Evolutionary conservation across 2,113 vertebrate species (phyloP).

Genomic region (Hippocampus mohnikei): DNA sequence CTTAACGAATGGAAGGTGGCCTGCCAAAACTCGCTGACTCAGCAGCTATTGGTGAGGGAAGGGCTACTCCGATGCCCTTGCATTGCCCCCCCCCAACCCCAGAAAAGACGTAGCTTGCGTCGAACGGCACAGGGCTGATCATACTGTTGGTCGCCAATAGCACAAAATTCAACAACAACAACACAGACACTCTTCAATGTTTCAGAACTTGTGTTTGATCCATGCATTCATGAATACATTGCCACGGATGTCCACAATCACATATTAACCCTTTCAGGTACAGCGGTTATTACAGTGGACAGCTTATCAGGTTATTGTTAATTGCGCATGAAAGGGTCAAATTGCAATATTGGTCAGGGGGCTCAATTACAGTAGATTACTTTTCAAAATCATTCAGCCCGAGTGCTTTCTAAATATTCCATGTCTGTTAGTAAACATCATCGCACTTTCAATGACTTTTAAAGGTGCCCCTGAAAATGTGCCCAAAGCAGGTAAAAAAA

Average conservation of each 20-base stretch:
- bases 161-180: conserved; percentile 61
- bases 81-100: conserved; percentile 9
- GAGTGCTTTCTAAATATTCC: conserved; percentile 3
- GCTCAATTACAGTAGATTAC: no score
- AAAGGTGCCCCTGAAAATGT: background rate
- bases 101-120: conserved; percentile 21
- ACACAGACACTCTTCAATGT: conserved; percentile 31
- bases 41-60: conserved; percentile 39
- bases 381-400: no score
- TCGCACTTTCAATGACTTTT: conserved; percentile 23
- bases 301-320: no score
- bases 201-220: no score
- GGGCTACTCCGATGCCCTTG: conserved; percentile 13
- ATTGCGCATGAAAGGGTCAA: no score
- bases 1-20: conserved; percentile 68
- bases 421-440: conserved; percentile 11
- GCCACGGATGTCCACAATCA: no score
- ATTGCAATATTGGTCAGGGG: no score
- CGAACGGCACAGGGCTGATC: conserved; percentile 62
- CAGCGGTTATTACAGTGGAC: no score
- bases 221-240: no score
- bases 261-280: no score
- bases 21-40: conserved; percentile 60
- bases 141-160: conserved; percentile 54
- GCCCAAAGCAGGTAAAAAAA: background rate